Evolutionary conservation across 1,140 invertebrate species (phyloP).

Genomic region (Trichonephila inaurata): DNA sequence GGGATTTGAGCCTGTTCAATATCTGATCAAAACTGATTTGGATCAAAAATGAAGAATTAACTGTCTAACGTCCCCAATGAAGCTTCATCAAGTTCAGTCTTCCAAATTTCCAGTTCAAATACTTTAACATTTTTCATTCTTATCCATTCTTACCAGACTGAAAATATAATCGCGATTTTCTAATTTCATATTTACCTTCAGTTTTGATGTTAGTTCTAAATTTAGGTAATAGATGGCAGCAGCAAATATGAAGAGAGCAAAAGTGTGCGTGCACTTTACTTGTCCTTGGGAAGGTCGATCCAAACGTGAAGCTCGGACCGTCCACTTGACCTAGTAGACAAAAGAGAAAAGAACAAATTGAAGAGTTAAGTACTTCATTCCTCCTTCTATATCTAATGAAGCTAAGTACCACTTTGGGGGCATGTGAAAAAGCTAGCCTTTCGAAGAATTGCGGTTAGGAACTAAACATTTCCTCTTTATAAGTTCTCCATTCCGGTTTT

Average conservation of each 20-base stretch:
- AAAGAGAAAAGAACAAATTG: background rate
- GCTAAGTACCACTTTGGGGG: conserved; percentile 11
- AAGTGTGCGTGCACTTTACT: background rate
- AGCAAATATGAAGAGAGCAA: background rate
- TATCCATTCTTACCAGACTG: too few relatives aligned
- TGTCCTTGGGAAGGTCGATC: conserved; percentile 47
- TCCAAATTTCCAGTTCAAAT: too few relatives aligned
- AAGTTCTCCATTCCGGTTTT: background rate
- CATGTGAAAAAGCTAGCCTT: background rate
- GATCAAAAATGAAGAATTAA: too few relatives aligned
- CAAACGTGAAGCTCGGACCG: background rate
- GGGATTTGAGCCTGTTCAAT: too few relatives aligned
- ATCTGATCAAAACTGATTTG: too few relatives aligned
- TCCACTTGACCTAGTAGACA: conserved; percentile 37
- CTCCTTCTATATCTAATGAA: too few relatives aligned
- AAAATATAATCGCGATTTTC: too few relatives aligned
- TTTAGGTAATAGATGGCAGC: background rate
- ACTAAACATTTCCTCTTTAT: background rate
- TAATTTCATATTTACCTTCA: background rate
- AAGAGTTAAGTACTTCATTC: background rate
- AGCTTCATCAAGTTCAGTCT: too few relatives aligned
- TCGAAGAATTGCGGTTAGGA: background rate
- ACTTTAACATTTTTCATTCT: too few relatives aligned
- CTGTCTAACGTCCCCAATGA: too few relatives aligned
- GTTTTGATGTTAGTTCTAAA: background rate